phyloP scores from a whole-genome alignment of 30 jellyfish, hydroid and myxozoan species.

The Mastigias papua region DNA sequence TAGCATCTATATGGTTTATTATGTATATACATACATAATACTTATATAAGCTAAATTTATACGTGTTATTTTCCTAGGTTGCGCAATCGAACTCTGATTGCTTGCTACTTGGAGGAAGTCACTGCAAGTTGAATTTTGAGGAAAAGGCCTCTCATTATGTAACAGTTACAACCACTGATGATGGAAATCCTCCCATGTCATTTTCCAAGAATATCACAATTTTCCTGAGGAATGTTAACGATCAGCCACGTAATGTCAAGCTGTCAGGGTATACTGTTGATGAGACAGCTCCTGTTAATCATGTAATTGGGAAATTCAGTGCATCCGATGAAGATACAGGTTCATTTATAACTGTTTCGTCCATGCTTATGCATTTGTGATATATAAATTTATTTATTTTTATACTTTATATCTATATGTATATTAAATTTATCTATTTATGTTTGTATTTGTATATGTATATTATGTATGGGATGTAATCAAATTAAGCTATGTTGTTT shows the following conservation, averaged over 20 bases:
- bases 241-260: slow-evolving; percentile 76
- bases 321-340: slow-evolving; percentile 83
- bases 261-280: slow-evolving; percentile 59
- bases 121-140: slow-evolving; percentile 74
- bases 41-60: not conserved
- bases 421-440: no score
- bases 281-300: slow-evolving; percentile 79
- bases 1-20: no score
- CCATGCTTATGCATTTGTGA: no score
- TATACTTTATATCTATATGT: no score
- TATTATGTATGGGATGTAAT: no score
- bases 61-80: slow-evolving; percentile 43
- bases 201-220: slow-evolving; percentile 73
- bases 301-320: slow-evolving; percentile 71
- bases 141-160: slow-evolving; percentile 20
- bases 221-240: slow-evolving; percentile 75
- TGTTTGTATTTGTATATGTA: no score
- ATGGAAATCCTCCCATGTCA: slow-evolving; percentile 72
- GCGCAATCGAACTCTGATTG: slow-evolving; percentile 72
- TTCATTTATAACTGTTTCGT: no score
- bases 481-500: no score
- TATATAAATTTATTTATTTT: no score
- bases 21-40: no score
- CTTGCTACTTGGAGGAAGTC: slow-evolving; percentile 61
- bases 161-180: slow-evolving; percentile 67